Base-by-base conservation (phyloP, 2,113 vertebrate species). In the Sphaerodactylus townsendi region DNA sequence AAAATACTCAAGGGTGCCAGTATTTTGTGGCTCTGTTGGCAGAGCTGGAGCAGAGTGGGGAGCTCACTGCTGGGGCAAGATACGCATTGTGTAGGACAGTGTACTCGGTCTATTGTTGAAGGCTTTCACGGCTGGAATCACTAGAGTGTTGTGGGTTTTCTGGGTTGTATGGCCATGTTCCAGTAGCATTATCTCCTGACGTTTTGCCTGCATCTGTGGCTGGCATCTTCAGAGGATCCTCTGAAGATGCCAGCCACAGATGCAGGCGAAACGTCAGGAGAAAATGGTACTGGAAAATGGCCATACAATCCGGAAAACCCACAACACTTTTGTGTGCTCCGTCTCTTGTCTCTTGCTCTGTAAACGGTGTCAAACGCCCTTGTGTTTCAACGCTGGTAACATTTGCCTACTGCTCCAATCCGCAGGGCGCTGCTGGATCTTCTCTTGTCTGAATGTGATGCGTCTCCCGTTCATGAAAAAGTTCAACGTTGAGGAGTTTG, bases 381-480 rank as follows among this genome's bases (percentile, higher is more conserved):
- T 0, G 2, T 75, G 28, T 44, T 85, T 6, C 1, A 66, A 56
- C 35, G 3, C 17, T 3, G 3, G 44, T 33, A 68, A 3, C 1
- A 1, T 76, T 7, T 23, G 23, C 82, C 87, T 89, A 74, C 86
- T 37, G 79, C 8, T 91, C 93, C 95, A 85, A 88, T 35, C 3
- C 90, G 76, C 81, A 99, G 99, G 99, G 91, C 97, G 98, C 93
- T 99, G 99, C 95, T 99, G 99, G 98, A 99, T 99, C 92, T 99
- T 99, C 90, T 98, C 99, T 86, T 99, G 98, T 93, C 97, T 99
- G 95, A 99, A 99, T 68, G 98, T 98, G 82, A 98, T 99, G 97
- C 97, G 99, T 90, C 97, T 99, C 95, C 98, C 99, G 56, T 98
- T 99, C 94, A 99, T 99, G 97, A 99, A 98, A 96, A 99, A 98